phyloP scores from a whole-genome alignment of 1,140 invertebrate species.

The Grapholita molesta region DNA sequence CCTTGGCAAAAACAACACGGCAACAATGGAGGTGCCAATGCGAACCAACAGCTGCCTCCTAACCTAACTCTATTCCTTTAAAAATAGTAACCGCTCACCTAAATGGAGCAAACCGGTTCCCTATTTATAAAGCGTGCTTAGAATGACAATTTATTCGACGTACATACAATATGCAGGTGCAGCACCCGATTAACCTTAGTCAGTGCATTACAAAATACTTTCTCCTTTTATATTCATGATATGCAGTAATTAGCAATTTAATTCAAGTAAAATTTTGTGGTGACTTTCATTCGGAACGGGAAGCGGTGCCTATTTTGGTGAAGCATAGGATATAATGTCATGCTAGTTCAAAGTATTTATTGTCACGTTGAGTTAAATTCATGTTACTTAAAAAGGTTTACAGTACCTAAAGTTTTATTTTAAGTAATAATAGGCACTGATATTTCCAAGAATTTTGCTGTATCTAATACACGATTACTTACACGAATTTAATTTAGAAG shows the following conservation, averaged over 20 bases:
- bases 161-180: slow-evolving; percentile 15
- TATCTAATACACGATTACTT: too few species aligned
- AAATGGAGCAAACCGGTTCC: background rate
- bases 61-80: background rate
- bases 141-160: background rate
- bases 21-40: slow-evolving; percentile 23
- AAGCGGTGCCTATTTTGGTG: background rate
- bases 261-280: slow-evolving; percentile 24
- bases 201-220: slow-evolving; percentile 25
- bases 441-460: too few species aligned
- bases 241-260: slow-evolving; percentile 37
- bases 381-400: too few species aligned
- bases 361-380: too few species aligned
- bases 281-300: slow-evolving; percentile 25
- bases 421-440: too few species aligned
- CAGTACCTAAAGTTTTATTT: too few species aligned
- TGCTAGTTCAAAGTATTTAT: background rate
- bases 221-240: slow-evolving; percentile 48
- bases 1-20: slow-evolving; percentile 25
- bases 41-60: background rate
- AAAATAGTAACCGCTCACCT: background rate
- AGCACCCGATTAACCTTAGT: slow-evolving; percentile 21
- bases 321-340: background rate
- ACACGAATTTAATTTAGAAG: too few species aligned
- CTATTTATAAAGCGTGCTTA: slow-evolving; percentile 1